Conservation (phyloP, 30 jellyfish, hydroid and myxozoan genomes). For the Turritopsis dohrnii region DNA sequence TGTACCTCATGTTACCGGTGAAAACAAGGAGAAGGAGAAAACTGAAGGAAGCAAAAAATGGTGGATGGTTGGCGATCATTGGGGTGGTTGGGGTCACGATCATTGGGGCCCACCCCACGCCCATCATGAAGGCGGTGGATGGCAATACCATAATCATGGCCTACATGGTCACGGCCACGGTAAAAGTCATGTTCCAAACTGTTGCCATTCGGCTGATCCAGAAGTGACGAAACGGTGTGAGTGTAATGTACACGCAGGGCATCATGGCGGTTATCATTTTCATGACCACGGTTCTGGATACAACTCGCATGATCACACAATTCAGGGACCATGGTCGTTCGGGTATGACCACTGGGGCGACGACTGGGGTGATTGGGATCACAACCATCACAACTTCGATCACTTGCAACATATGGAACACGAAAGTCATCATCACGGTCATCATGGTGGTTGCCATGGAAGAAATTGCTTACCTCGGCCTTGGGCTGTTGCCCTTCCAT, state of each 20-base stretch:
- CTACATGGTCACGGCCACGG: constrained; percentile 67
- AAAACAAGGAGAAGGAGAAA: constrained; percentile 4
- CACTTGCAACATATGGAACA: constrained; percentile 59
- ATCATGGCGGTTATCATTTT: constrained; percentile 84
- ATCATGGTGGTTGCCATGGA: constrained; percentile 48
- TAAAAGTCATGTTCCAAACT: constrained; percentile 41
- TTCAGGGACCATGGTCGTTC: constrained; percentile 93
- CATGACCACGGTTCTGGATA: constrained; percentile 82
- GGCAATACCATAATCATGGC: constrained; percentile 95
- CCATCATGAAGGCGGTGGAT: constrained; percentile 90
- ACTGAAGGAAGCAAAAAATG: constrained; percentile 58
- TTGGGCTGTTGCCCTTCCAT: constrained; percentile 23
- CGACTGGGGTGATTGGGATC: constrained; percentile 99
- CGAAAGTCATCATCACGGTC: constrained; percentile 50
- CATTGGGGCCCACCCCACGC: constrained; percentile 96
- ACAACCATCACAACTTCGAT: constrained; percentile 78
- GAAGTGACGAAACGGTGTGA: constrained; percentile 33
- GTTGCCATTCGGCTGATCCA: constrained; percentile 51
- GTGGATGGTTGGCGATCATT: constrained; percentile 99
- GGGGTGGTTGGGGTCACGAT: constrained; percentile 97
- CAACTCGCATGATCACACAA: constrained; percentile 73
- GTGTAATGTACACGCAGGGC: constrained; percentile 28
- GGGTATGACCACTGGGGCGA: constrained; percentile 96
- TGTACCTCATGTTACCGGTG: constrained; percentile 31
- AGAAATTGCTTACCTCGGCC: constrained; percentile 45